Conservation (phyloP, 1,140 invertebrate species). For the Saccostrea cuccullata region DNA sequence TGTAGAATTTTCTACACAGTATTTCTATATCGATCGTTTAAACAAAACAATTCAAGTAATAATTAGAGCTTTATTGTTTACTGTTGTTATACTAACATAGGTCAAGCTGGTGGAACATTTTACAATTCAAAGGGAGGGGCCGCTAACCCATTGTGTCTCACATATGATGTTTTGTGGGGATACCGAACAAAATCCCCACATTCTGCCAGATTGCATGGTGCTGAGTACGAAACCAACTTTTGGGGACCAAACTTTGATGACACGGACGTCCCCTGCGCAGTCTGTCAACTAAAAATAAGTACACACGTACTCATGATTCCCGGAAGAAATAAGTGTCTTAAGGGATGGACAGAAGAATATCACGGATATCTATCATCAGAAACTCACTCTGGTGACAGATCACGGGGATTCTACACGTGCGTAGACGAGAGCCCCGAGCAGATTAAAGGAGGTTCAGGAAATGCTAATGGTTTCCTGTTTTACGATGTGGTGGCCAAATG, state of each 20-base stretch:
- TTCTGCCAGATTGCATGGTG: neutral
- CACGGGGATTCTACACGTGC: slow-evolving; percentile 51
- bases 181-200: neutral
- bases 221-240: neutral
- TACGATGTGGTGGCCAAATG: slow-evolving; percentile 53
- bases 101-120: neutral
- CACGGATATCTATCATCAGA: slow-evolving; percentile 57
- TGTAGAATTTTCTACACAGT: no score
- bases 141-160: neutral
- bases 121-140: neutral
- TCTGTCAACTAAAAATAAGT: neutral
- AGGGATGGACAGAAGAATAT: slow-evolving; percentile 48
- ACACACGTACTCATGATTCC: neutral
- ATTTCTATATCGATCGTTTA: no score
- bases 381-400: neutral
- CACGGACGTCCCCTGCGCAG: neutral
- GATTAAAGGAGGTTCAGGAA: neutral
- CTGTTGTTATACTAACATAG: neutral
- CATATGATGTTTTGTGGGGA: neutral
- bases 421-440: slow-evolving; percentile 57
- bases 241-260: neutral
- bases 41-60: no score
- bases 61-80: neutral
- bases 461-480: slow-evolving; percentile 57
- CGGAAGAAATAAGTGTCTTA: neutral